Percentiles rank a stretch among this genome's conserved stretches.
phyloP scores from a whole-genome alignment of 2,888 invertebrate genomes.

The Entomobrya proxima region DNA sequence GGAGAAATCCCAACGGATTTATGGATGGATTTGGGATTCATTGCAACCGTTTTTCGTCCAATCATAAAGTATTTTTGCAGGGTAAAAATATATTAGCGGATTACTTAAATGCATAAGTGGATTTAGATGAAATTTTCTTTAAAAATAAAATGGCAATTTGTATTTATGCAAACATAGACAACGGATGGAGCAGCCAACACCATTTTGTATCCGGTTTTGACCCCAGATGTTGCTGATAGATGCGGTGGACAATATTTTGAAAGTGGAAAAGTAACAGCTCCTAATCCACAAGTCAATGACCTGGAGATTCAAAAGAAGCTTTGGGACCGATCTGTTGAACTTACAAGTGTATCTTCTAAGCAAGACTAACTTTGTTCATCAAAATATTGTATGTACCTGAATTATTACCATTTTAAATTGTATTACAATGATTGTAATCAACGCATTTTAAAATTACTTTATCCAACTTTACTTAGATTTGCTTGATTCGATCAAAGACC shows the following conservation, averaged over 20 bases:
- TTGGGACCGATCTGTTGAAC: slow-evolving; percentile 81
- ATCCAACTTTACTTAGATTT: too few relatives aligned
- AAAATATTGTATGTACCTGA: too few relatives aligned
- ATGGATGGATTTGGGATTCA: slow-evolving; percentile 78
- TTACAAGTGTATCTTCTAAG: too few relatives aligned
- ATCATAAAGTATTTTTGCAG: slow-evolving; percentile 24
- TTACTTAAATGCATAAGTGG: background rate
- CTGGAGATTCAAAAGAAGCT: slow-evolving; percentile 82
- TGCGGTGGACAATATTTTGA: slow-evolving; percentile 87
- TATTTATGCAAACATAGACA: slow-evolving; percentile 79
- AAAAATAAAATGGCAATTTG: background rate
- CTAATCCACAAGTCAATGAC: slow-evolving; percentile 80
- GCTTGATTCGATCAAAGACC: too few relatives aligned
- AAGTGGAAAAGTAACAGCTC: slow-evolving; percentile 81
- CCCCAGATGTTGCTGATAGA: slow-evolving; percentile 83
- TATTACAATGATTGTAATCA: too few relatives aligned
- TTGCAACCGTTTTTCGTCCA: slow-evolving; percentile 5
- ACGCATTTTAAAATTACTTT: too few relatives aligned
- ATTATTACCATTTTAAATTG: too few relatives aligned
- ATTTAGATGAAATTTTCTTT: background rate
- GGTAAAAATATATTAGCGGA: slow-evolving; percentile 16
- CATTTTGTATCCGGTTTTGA: slow-evolving; percentile 86
- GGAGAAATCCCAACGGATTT: slow-evolving; percentile 91
- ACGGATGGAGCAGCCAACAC: slow-evolving; percentile 88
- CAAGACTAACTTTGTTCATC: too few relatives aligned